A percentile compares a stretch with the other conserved stretches of the same genome.
Evolutionary conservation across 2,888 invertebrate species (phyloP).

Genomic region (Onchidella celtica): DNA sequence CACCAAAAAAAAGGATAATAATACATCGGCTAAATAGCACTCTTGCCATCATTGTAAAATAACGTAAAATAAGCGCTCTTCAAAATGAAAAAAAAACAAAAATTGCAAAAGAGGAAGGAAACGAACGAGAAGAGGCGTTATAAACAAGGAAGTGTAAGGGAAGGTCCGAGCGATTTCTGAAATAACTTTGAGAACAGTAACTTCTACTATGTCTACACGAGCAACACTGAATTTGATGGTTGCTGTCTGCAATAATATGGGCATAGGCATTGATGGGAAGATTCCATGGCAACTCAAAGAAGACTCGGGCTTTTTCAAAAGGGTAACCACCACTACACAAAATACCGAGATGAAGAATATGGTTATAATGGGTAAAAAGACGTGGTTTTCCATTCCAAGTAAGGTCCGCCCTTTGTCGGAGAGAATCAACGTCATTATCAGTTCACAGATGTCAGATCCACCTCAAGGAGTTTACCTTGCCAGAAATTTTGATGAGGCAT

Average conservation of each 20-base stretch:
- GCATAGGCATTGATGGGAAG: constrained; percentile 92
- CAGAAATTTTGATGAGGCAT: constrained; percentile 84
- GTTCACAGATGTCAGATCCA: constrained; percentile 70
- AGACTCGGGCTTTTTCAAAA: constrained; percentile 92
- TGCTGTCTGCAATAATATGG: constrained; percentile 85
- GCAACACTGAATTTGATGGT: constrained; percentile 71
- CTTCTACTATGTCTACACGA: background rate
- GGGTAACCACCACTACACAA: constrained; percentile 87
- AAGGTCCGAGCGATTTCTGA: too few species aligned
- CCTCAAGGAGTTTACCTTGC: constrained; percentile 75
- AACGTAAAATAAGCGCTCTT: too few species aligned
- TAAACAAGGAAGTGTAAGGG: too few species aligned
- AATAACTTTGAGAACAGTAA: too few species aligned
- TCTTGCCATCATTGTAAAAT: too few species aligned
- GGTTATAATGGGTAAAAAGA: constrained; percentile 95
- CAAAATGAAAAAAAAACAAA: too few species aligned
- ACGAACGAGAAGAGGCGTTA: too few species aligned
- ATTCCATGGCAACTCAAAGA: constrained; percentile 95
- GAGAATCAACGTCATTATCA: constrained; percentile 90
- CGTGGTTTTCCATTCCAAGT: constrained; percentile 94
- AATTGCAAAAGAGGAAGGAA: too few species aligned
- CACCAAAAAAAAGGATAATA: too few species aligned
- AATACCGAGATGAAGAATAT: constrained; percentile 86
- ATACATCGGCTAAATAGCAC: too few species aligned
- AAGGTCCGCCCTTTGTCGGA: constrained; percentile 88